Conservation (phyloP, 2,797 vertebrate genomes). For the Falco novaeseelandiae region DNA sequence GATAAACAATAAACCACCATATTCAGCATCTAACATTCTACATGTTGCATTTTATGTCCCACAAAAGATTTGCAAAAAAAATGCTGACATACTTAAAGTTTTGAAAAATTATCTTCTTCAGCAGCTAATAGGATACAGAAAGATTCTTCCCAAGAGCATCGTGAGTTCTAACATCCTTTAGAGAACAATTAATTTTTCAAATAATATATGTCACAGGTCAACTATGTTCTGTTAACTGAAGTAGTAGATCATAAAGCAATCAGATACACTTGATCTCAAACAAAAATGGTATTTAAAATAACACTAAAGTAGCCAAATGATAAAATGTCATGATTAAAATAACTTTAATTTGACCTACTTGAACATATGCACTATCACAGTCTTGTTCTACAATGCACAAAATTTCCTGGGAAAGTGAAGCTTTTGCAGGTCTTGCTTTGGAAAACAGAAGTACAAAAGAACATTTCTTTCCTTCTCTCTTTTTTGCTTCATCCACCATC, state of each 20-base stretch:
- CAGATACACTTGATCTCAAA: neutral
- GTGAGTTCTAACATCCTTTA: neutral
- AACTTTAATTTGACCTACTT: neutral
- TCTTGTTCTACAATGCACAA: neutral
- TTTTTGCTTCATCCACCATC: neutral
- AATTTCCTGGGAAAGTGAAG: conserved; percentile 22
- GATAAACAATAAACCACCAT: neutral
- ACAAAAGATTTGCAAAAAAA: conserved; percentile 7
- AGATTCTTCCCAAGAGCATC: neutral
- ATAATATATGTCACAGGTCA: neutral
- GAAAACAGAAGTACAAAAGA: neutral
- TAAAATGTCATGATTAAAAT: neutral
- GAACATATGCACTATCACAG: neutral
- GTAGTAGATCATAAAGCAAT: neutral
- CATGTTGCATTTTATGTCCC: neutral
- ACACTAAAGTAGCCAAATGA: neutral
- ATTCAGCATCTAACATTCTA: neutral
- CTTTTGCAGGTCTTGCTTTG: neutral
- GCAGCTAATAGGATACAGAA: neutral
- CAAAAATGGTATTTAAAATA: neutral
- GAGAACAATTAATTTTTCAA: neutral
- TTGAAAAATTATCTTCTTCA: neutral
- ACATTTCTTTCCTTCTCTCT: neutral
- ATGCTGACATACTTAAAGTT: neutral
- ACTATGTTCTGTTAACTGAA: neutral